Conservation (phyloP, 2,797 vertebrate genomes). For the Ctenosaura bakeri region DNA sequence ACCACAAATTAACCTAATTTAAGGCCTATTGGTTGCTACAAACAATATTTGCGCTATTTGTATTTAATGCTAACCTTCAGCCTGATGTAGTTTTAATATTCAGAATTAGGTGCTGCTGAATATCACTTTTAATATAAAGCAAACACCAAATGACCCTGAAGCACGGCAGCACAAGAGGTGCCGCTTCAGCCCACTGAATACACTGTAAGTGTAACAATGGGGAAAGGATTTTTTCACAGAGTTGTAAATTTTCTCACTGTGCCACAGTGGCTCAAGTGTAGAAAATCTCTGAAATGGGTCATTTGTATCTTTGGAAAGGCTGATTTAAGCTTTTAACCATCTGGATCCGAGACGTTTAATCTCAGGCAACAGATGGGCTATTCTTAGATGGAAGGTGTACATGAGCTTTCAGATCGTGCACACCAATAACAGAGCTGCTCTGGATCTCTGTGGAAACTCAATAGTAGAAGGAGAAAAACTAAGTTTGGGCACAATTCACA, state of each 20-base stretch:
- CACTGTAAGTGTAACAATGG: conserved; percentile 5
- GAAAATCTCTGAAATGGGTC: conserved; percentile 63
- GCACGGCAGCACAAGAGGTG: conserved; percentile 5
- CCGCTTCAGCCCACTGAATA: not conserved
- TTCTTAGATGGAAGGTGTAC: not conserved
- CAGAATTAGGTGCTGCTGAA: conserved; percentile 14
- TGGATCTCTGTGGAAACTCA: not conserved
- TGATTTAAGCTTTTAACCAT: conserved; percentile 52
- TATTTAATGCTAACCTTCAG: conserved; percentile 36
- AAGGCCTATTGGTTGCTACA: not conserved
- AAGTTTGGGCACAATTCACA: not conserved
- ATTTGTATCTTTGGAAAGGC: conserved; percentile 54
- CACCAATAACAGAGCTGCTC: conserved; percentile 4
- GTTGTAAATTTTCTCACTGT: not conserved
- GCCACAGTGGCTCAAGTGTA: not conserved
- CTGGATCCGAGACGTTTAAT: conserved; percentile 54
- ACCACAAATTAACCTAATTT: conserved; percentile 38
- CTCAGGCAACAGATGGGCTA: conserved; percentile 39
- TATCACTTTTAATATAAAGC: conserved; percentile 30
- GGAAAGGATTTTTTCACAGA: not conserved
- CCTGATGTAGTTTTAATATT: conserved; percentile 6
- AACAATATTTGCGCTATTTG: conserved; percentile 19
- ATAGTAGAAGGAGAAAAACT: not conserved
- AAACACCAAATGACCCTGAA: not conserved
- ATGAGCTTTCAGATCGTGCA: conserved; percentile 3